These are phyloP conservation scores for Synchiropus splendidus DNA, from an alignment of 2,113 vertebrate genomes.

Conservation along the genomic window DNA sequence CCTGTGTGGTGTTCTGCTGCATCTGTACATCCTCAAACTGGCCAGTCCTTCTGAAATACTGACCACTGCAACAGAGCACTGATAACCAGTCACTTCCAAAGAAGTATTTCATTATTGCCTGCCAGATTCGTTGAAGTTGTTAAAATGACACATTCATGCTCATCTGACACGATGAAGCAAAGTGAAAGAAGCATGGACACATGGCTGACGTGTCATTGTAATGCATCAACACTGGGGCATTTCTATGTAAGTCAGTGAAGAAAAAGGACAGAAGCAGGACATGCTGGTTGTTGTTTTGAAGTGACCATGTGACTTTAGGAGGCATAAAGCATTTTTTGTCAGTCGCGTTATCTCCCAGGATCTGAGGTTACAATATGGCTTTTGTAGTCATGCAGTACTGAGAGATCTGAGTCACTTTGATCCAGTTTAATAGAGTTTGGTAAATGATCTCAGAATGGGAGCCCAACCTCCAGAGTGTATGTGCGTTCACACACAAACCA, in stretches of 20 bases:
- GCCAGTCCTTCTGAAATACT: no score
- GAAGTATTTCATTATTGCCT: no score
- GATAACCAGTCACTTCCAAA: no score
- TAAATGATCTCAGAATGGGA: conserved; percentile 65
- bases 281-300: conserved; percentile 42
- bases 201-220: not conserved
- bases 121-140: no score
- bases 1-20: no score
- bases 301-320: conserved; percentile 59
- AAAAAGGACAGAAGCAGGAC: conserved; percentile 35
- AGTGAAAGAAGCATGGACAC: no score
- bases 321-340: conserved; percentile 63
- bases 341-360: conserved; percentile 47
- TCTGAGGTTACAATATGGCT: conserved; percentile 66
- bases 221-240: conserved; percentile 20
- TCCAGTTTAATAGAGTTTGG: conserved; percentile 68
- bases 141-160: no score
- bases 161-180: no score
- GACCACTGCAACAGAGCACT: no score
- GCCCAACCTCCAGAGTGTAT: conserved; percentile 23
- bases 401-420: conserved; percentile 70
- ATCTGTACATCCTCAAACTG: no score
- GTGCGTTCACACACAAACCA: conserved; percentile 11
- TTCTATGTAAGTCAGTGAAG: conserved; percentile 23
- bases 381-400: conserved; percentile 61